Evolutionary conservation across 2,888 invertebrate genomes (phyloP), one percentile per base, ranked within the genome.

Genomic region (Steromphala cineraria): DNA sequence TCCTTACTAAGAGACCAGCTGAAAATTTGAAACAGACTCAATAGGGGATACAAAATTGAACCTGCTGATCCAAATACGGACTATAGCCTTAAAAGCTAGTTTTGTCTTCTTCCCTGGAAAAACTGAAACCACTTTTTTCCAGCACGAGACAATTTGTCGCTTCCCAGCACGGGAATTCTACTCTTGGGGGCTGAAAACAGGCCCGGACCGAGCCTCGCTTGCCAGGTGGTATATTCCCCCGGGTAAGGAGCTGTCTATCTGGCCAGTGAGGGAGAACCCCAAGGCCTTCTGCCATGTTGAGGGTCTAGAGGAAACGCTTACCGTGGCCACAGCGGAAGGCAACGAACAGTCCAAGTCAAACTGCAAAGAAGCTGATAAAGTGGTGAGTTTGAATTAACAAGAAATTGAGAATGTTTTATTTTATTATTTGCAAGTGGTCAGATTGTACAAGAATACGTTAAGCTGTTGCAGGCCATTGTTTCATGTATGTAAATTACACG

Each of bases 111-210:
- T n/a, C n/a, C n/a, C n/a, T n/a, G n/a, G n/a, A n/a, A n/a, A n/a
- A n/a, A n/a, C n/a, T 36, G 4, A 36, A 36, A 36, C 36, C 36
- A n/a, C n/a, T n/a, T 36, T 3, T 78, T 81, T 83, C 10, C 81
- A 91, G 91, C 86, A 91, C 76, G 86, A 86, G 7, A 76, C 77
- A 36, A 88, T 91, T 24, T 89, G 89, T 62, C 82, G 84, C n/a
- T 90, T 91, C 78, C 90, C 91, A 1, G 90, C 91, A 7, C 46
- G 82, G 17, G 67, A 85, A 53, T 91, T 91, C 84, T 91, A 91
- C 79, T 28, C 85, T 0, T 85, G 83, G 0, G 81, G 82, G 52
- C 82, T 91, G 52, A 79, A 71, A 40, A 86, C 86, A 8, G 83
- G 75, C 21, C 40, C 74, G 79, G 15, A 83, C 15, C 3, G 36